Conservation (phyloP, 92 coral and sea anemone species). For the Siderastrea radians region DNA sequence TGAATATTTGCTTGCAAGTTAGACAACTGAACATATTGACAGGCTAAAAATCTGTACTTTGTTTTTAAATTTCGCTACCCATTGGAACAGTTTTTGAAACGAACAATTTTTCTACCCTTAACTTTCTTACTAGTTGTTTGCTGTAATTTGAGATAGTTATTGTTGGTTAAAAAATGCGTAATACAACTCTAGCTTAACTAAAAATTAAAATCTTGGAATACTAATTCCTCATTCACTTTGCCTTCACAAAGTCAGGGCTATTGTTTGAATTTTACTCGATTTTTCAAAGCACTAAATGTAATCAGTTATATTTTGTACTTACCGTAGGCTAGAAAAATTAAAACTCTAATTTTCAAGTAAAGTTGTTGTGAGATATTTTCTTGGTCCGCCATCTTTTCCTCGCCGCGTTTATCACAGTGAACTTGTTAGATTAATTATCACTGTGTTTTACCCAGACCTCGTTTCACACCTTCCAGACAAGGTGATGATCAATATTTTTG, state of each 20-base stretch:
- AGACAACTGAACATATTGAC: too few species aligned
- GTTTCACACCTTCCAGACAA: conserved; percentile 26
- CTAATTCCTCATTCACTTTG: background rate
- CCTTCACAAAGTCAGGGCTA: background rate
- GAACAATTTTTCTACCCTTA: too few species aligned
- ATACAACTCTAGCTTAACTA: background rate
- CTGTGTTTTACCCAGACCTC: conserved; percentile 1
- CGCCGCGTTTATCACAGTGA: background rate
- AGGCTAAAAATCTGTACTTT: too few species aligned
- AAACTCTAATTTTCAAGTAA: conserved; percentile 18
- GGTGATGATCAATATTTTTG: conserved; percentile 12
- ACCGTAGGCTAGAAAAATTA: conserved; percentile 15
- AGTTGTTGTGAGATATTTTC: background rate
- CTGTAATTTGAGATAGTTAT: background rate
- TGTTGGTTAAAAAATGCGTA: background rate
- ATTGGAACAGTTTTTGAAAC: too few species aligned
- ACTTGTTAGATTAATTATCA: conserved; percentile 15
- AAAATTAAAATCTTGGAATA: background rate
- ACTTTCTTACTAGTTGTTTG: too few species aligned
- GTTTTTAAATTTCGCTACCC: too few species aligned
- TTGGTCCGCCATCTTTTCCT: conserved; percentile 5
- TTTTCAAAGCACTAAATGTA: background rate
- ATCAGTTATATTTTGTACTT: conserved; percentile 7
- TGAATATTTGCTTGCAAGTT: too few species aligned
- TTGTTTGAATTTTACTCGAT: background rate